phyloP scores from a whole-genome alignment of 2,113 vertebrate species.

The Himantopus leucocephalus region DNA sequence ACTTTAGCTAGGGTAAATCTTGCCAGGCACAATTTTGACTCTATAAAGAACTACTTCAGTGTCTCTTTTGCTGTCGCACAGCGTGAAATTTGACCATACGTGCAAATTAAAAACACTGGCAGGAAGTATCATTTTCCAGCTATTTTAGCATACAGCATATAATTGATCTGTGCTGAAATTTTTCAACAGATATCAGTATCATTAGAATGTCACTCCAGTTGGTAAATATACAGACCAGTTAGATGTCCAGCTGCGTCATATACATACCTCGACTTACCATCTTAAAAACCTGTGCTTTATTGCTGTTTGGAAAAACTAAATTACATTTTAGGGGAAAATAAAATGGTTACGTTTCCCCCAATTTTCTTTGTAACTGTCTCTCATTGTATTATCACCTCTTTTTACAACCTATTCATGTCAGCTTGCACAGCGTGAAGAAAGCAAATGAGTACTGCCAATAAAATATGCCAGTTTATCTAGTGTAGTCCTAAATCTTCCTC shows the following conservation, averaged over 20 bases:
- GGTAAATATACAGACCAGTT: neutral
- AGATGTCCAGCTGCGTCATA: neutral
- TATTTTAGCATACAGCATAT: neutral
- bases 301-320: neutral
- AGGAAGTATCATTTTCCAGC: neutral
- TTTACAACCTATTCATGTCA: neutral
- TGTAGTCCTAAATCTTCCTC: neutral
- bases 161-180: neutral
- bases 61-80: neutral
- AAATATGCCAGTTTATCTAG: neutral
- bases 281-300: neutral
- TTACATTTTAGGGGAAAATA: neutral
- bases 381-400: neutral
- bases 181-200: neutral
- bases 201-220: neutral
- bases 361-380: neutral
- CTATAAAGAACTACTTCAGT: neutral
- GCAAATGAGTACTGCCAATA: neutral
- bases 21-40: neutral
- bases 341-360: neutral
- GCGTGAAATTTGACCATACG: neutral
- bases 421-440: neutral
- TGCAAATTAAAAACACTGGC: neutral
- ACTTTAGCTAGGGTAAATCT: neutral
- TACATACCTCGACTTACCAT: neutral